Conservation (phyloP, 2,888 invertebrate species). For the Phalangium opilio region DNA sequence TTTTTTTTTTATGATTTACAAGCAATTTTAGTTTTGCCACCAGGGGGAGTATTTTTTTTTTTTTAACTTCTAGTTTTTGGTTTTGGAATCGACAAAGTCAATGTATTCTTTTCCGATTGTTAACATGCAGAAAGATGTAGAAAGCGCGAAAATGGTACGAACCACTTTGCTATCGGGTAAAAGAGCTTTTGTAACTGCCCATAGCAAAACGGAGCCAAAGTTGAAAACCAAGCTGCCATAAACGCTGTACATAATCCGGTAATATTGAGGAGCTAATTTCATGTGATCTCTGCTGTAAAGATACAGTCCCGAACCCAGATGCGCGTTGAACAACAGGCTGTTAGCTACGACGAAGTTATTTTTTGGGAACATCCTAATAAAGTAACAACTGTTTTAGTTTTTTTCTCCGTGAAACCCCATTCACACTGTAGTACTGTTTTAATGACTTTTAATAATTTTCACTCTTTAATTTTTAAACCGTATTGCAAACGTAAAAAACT, state of each 20-base stretch:
- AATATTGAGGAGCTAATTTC: conserved; percentile 42
- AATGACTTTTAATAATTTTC: no score
- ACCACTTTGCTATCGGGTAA: conserved; percentile 52
- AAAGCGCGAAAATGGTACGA: conserved; percentile 51
- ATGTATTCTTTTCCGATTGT: conserved; percentile 48
- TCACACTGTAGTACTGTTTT: no score
- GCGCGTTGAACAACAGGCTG: conserved; percentile 57
- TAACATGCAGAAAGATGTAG: conserved; percentile 49
- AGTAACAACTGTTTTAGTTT: background rate
- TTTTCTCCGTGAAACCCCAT: background rate
- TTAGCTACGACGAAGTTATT: conserved; percentile 44
- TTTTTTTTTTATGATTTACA: no score
- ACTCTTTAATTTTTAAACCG: no score
- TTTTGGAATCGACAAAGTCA: conserved; percentile 22
- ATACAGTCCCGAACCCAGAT: conserved; percentile 67
- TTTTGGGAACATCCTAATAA: conserved; percentile 41
- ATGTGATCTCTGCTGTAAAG: conserved; percentile 56
- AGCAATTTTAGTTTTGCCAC: no score
- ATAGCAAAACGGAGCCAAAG: conserved; percentile 71
- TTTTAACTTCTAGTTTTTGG: background rate
- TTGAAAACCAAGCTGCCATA: conserved; percentile 55
- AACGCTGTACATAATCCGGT: conserved; percentile 45
- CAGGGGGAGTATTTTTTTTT: background rate
- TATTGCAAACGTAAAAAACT: no score
- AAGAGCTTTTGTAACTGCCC: conserved; percentile 68